Conservation (phyloP, 2,113 vertebrate species). For the Naja naja region DNA sequence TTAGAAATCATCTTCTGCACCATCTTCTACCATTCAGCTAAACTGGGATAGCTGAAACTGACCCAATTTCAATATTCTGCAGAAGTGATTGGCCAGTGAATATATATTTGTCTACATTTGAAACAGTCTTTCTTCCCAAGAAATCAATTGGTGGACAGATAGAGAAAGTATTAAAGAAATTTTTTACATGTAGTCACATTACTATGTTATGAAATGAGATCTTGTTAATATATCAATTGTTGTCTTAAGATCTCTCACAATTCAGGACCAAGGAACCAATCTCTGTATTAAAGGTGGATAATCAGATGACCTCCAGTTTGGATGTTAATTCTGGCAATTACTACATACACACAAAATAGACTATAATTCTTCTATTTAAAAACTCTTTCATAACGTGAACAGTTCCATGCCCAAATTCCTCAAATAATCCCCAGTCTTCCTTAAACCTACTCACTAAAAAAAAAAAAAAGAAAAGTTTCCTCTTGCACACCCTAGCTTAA, state of each 20-base stretch:
- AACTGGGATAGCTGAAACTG: neutral
- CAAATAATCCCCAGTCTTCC: neutral
- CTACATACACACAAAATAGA: neutral
- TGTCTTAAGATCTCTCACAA: neutral
- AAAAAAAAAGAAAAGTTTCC: neutral
- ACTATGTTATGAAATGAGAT: neutral
- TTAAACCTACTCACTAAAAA: neutral
- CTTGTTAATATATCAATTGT: neutral
- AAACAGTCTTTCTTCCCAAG: neutral
- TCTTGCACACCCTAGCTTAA: neutral
- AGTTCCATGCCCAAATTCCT: neutral
- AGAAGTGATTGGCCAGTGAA: neutral
- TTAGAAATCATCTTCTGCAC: neutral
- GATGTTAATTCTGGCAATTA: neutral
- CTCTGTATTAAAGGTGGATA: neutral
- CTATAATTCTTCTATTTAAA: neutral
- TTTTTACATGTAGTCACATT: neutral
- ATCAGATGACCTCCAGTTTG: neutral
- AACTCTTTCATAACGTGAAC: neutral
- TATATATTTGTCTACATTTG: neutral
- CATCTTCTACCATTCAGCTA: slow-evolving; percentile 12
- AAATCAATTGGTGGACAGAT: neutral
- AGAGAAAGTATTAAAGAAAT: neutral
- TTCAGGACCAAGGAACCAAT: neutral
- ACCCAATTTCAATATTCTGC: neutral